These are phyloP conservation scores for Galleria mellonella DNA, from an alignment of 1,140 invertebrate species.

Conservation along the genomic window DNA sequence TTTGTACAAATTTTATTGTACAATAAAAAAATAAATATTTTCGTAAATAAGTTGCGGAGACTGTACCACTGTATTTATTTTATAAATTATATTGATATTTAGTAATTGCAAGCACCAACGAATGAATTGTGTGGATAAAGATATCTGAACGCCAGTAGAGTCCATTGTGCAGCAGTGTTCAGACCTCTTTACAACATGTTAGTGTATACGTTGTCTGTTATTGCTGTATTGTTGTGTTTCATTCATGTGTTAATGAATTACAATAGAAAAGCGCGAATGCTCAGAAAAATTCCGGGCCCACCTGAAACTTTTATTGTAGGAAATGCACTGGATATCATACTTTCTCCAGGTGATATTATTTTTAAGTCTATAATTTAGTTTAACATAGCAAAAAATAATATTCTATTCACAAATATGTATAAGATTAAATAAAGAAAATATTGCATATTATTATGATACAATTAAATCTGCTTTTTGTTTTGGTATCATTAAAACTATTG, in stretches of 20 bases:
- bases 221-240: constrained; percentile 3
- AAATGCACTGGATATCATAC: constrained; percentile 19
- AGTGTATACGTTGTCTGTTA: not conserved
- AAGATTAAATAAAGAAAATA: not conserved
- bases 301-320: constrained; percentile 24
- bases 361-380: not conserved
- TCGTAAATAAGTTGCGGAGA: too few species aligned
- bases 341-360: constrained; percentile 10
- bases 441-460: not conserved
- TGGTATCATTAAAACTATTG: not conserved
- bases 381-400: too few species aligned
- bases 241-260: constrained; percentile 11
- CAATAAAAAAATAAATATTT: too few species aligned
- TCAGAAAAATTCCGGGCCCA: constrained; percentile 21
- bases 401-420: not conserved
- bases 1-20: too few species aligned
- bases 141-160: not conserved
- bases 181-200: constrained; percentile 2
- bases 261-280: constrained; percentile 5
- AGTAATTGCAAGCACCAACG: not conserved
- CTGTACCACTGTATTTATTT: not conserved
- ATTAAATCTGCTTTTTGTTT: not conserved
- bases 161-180: not conserved
- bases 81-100: not conserved
- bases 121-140: not conserved